Evolutionary conservation across 2,888 invertebrate genomes (phyloP), one percentile per base, ranked within the genome.

Genomic region (Luperina testacea): DNA sequence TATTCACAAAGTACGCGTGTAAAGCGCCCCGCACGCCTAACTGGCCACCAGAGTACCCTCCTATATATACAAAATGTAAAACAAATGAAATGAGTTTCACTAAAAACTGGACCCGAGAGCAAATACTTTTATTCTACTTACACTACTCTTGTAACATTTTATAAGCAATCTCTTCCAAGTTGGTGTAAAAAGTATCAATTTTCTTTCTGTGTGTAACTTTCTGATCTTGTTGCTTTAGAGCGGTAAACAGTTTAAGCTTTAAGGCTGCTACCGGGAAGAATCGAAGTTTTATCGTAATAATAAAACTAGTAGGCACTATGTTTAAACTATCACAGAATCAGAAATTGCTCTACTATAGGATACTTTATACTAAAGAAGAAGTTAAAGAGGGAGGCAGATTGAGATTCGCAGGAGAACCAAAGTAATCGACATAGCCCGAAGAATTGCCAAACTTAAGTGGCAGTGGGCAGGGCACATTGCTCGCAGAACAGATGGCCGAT

Each of bases 1-100:
- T 94, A 94, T 94, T 95, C 93, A 94, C 93, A 93, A 93, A 93
- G 93, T 92, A 92, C 92, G 92, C 92, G 92, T 93, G 92, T 93
- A 92, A 88, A 92, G 91, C 91, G 90, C 90, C 87, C 91, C 90
- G 88, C 91, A 91, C 91, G 91, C 90, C 92, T 92, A 92, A 93
- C 93, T 93, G 93, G 88, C 89, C 88, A 92, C 94, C 92, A 92
- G 90, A 90, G 89, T 87, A 88, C 90, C 86, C 89, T 88, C 89
- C 88, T 89, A 87, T 90, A 90, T 90, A 89, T 89, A 90, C 90
- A 89, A 89, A 88, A 89, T 90, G 85, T 91, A 89, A 88, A 90
- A 89, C 88, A 87, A 90, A 90, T 89, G 83, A 91, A 90, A 87
- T 87, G 83, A 86, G 85, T 86, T 83, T 80, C 74, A 87, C 88